Evolutionary conservation across 37 sponge, comb jelly and placozoan genomes (phyloP), one percentile per base, ranked within the genome.

Genomic region (Amphimedon queenslandica): DNA sequence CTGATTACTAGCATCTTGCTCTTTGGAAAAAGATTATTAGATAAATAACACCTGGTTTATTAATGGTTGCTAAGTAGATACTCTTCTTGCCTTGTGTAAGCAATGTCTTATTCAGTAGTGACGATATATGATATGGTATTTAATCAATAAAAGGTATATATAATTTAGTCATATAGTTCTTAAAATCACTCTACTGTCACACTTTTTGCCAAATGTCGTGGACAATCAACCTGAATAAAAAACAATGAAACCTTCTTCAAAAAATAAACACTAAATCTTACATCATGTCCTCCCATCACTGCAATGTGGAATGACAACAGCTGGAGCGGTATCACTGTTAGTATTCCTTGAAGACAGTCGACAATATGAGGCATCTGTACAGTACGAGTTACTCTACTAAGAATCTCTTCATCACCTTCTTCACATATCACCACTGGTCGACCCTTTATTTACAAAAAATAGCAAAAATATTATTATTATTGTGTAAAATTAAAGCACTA

Each of bases 111-210:
- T n/a, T n/a, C n/a, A n/a, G n/a, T n/a, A n/a, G n/a, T n/a, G n/a
- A n/a, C n/a, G n/a, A n/a, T n/a, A n/a, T n/a, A n/a, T n/a, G n/a
- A n/a, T n/a, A n/a, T n/a, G n/a, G n/a, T n/a, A n/a, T n/a, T n/a
- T n/a, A n/a, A n/a, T n/a, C n/a, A n/a, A n/a, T n/a, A n/a, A n/a
- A n/a, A n/a, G n/a, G n/a, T n/a, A n/a, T n/a, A n/a, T n/a, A n/a
- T n/a, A n/a, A n/a, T n/a, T n/a, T n/a, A n/a, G n/a, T n/a, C n/a
- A n/a, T n/a, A n/a, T n/a, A n/a, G n/a, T n/a, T n/a, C n/a, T n/a
- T n/a, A n/a, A n/a, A n/a, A n/a, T 72, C 77, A 98, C 58, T 98
- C 99, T 3, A 95, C 96, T 28, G 99, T 98, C 41, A 98, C 99
- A 75, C 86, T 84, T 77, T 98, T 98, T 16, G 99, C 99, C 40